Percentiles rank a stretch among this genome's conserved stretches.
phyloP scores from a whole-genome alignment of 2,113 vertebrate species.

The Varanus salvator region DNA sequence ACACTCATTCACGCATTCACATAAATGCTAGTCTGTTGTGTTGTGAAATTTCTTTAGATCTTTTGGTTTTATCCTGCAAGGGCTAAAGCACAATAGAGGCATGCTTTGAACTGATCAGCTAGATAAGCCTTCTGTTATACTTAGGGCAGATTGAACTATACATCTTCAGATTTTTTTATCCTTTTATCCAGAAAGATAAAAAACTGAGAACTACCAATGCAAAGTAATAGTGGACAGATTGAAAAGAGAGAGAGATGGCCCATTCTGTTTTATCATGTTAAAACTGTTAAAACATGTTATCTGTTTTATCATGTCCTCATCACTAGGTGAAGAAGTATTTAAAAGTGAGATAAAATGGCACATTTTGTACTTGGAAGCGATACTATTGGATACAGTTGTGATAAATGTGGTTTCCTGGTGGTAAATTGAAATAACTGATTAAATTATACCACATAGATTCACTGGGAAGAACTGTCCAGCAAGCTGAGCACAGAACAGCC shows the following conservation, averaged over 20 bases:
- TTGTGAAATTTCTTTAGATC: background rate
- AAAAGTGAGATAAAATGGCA: constrained; percentile 50
- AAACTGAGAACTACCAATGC: constrained; percentile 14
- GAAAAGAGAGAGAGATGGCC: background rate
- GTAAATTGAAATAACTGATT: constrained; percentile 81
- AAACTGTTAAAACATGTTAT: background rate
- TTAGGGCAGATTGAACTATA: constrained; percentile 1
- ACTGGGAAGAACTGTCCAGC: constrained; percentile 62
- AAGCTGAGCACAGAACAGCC: constrained; percentile 64
- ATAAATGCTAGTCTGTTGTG: background rate
- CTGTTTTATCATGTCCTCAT: constrained; percentile 31
- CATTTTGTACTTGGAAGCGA: constrained; percentile 52
- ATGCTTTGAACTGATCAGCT: background rate
- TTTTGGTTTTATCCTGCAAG: background rate
- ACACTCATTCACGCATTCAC: background rate
- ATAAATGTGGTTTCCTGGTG: constrained; percentile 70
- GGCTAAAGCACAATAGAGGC: background rate
- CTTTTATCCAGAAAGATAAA: background rate
- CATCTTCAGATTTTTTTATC: constrained; percentile 2
- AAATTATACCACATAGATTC: constrained; percentile 76
- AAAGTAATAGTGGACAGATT: constrained; percentile 42
- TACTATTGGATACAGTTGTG: constrained; percentile 59
- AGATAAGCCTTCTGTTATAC: background rate
- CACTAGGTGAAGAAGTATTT: constrained; percentile 47
- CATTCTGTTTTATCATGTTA: constrained; percentile 8